Percentiles rank a stretch among this genome's conserved stretches.
Conservation (phyloP, 2,888 invertebrate species). For the Cephus pygmeus region DNA sequence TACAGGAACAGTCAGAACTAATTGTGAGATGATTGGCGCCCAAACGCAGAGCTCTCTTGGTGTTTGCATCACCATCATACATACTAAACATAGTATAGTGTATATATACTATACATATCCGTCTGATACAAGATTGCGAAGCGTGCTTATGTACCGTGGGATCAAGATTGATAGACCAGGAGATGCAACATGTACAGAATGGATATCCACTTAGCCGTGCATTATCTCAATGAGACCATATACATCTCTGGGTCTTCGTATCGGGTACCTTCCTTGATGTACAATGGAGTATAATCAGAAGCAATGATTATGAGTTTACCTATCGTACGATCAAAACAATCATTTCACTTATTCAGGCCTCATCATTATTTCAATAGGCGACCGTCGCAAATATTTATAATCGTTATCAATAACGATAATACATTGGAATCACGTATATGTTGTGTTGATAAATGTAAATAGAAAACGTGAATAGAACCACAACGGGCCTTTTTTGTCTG, state of each 20-base stretch:
- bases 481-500: background rate
- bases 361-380: background rate
- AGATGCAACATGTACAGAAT: constrained; percentile 43
- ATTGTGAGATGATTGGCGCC: background rate
- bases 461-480: background rate
- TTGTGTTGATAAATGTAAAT: background rate
- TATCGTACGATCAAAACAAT: background rate
- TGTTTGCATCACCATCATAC: background rate
- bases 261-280: background rate
- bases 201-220: constrained; percentile 58
- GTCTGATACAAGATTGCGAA: background rate
- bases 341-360: background rate
- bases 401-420: background rate
- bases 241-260: background rate
- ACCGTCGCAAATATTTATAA: background rate
- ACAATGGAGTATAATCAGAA: background rate
- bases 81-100: background rate
- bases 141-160: constrained; percentile 20
- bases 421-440: background rate
- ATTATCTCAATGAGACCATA: constrained; percentile 60
- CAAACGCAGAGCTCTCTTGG: background rate
- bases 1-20: background rate
- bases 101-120: background rate
- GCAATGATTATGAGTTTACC: background rate
- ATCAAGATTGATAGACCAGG: constrained; percentile 60